Conservation (phyloP, 2,888 invertebrate species). For the Pegoplata infirma region DNA sequence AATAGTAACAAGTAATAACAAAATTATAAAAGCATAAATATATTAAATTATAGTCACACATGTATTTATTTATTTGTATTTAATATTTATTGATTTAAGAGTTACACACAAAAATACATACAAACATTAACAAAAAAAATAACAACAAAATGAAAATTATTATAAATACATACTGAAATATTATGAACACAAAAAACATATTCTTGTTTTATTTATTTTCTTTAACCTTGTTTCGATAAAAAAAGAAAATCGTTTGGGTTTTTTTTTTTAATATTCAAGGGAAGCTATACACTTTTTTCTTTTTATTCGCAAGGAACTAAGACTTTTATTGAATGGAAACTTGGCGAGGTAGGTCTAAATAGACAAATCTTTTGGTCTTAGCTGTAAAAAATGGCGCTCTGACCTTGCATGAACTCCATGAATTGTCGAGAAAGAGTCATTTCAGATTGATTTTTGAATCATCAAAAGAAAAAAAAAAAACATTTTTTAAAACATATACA, state of each 20-base stretch:
- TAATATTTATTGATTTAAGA: constrained; percentile 55
- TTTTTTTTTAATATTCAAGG: too few species aligned
- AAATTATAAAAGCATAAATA: constrained; percentile 16
- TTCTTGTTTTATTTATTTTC: constrained; percentile 62
- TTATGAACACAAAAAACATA: constrained; percentile 57
- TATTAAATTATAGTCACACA: constrained; percentile 20
- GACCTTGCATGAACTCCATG: too few species aligned
- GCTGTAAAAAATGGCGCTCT: too few species aligned
- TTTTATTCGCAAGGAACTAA: too few species aligned
- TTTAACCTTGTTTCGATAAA: not conserved
- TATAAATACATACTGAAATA: constrained; percentile 55
- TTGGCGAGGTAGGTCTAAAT: too few species aligned
- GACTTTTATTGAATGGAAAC: too few species aligned
- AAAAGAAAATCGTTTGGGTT: not conserved
- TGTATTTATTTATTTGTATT: constrained; percentile 50
- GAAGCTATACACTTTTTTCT: too few species aligned
- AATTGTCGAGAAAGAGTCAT: too few species aligned
- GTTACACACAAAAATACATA: constrained; percentile 31
- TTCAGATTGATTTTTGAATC: too few species aligned
- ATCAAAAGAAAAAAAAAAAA: too few species aligned
- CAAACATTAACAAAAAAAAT: constrained; percentile 2
- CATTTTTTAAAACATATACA: too few species aligned
- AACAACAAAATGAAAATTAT: constrained; percentile 49
- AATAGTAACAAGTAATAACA: constrained; percentile 19
- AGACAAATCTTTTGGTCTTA: too few species aligned